Evolutionary conservation across 2,888 invertebrate species (phyloP), one percentile per base, ranked within the genome.

Genomic region (Lamellibrachia columna): DNA sequence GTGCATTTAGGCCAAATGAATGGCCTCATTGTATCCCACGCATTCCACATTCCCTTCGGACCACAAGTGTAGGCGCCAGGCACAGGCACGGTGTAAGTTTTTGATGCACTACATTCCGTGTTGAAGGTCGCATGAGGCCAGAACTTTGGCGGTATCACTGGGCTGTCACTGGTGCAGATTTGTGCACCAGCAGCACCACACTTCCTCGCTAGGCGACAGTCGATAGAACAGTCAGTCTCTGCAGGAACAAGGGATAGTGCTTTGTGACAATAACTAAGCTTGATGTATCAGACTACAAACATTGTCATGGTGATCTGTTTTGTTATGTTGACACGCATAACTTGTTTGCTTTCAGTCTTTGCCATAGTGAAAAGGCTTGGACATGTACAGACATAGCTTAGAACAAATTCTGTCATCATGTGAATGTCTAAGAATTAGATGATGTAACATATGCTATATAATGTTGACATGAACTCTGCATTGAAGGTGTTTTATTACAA

Each of bases 71-170:
- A 60, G 22, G 22, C 75, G 2, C 3, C 15, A 11, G 75, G 75
- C n/a, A 75, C 75, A 22, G 75, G 75, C 7, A 60, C 22, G 3
- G 22, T 22, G 22, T 75, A 75, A 3, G 75, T 7, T 1, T 22
- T 15, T 22, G 75, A 75, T 22, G 3, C 15, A 75, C 75, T 6
- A 22, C 75, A 75, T 22, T 15, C 1, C 4, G 75, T 75, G 75
- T 75, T n/a, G n/a, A 75, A 75, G 75, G 75, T 75, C 75, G 75
- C 75, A n/a, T 75, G n/a, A 22, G 75, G 75, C 75, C 75, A 75
- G n/a, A n/a, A 75, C 15, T 75, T 75, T 6, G 7, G 6, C 75
- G 75, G 75, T 11, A n/a, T 75, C 75, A 75, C 75, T 3, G 75
- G 75, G 75, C 75, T 75, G 75, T 75, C 75, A 75, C 22, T 22